These are phyloP conservation scores for Patella ulyssiponensis DNA, from an alignment of 2,888 invertebrate species.

Conservation along the genomic window DNA sequence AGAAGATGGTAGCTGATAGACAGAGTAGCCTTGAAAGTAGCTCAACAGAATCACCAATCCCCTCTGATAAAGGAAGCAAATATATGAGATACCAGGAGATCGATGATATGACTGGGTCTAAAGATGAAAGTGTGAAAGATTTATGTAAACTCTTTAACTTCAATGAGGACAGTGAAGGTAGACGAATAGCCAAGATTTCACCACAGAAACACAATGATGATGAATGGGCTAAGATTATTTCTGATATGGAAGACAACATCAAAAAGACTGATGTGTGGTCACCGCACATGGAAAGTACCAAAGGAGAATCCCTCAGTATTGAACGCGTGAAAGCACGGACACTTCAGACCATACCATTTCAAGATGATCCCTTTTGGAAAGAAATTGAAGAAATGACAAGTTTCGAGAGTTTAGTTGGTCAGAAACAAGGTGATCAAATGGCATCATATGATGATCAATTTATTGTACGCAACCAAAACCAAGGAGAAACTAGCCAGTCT, in stretches of 20 bases:
- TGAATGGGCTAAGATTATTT: slow-evolving; percentile 37
- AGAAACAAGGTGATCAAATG: background rate
- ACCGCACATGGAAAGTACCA: slow-evolving; percentile 59
- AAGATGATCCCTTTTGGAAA: slow-evolving; percentile 66
- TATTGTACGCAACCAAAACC: background rate
- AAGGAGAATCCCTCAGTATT: slow-evolving; percentile 60
- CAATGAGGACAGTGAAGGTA: slow-evolving; percentile 14
- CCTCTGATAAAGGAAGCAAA: background rate
- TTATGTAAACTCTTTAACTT: slow-evolving; percentile 50
- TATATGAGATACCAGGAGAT: slow-evolving; percentile 27
- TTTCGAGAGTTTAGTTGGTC: slow-evolving; percentile 45
- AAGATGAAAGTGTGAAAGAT: slow-evolving; percentile 50
- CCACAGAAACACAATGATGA: slow-evolving; percentile 29
- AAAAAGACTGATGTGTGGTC: slow-evolving; percentile 62
- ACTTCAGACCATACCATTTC: slow-evolving; percentile 64
- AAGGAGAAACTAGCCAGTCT: slow-evolving; percentile 27
- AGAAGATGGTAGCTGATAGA: background rate
- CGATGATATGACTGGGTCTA: slow-evolving; percentile 50
- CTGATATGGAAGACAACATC: slow-evolving; percentile 38
- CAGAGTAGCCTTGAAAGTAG: background rate
- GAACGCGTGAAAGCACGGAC: slow-evolving; percentile 64
- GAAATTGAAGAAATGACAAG: slow-evolving; percentile 62
- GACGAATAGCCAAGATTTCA: slow-evolving; percentile 27
- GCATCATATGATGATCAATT: background rate
- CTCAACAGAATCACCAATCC: background rate